phyloP scores from a whole-genome alignment of 2,113 vertebrate species.

The Lates calcarifer region DNA sequence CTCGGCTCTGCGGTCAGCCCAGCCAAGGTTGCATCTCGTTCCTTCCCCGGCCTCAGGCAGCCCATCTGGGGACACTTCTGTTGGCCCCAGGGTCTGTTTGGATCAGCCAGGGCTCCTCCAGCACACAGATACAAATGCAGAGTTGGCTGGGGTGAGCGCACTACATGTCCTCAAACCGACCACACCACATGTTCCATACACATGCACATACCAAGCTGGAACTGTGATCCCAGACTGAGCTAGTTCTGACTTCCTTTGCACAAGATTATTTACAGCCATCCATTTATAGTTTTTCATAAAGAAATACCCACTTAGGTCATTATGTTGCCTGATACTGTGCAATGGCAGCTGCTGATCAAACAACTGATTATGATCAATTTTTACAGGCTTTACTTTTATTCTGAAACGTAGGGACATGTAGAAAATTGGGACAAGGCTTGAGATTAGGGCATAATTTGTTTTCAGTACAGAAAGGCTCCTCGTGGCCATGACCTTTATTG shows the following conservation, averaged over 20 bases:
- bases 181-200: slow-evolving; percentile 31
- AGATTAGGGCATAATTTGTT: slow-evolving; percentile 35
- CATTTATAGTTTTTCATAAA: not conserved
- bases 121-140: slow-evolving; percentile 23
- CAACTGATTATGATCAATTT: not conserved
- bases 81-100: slow-evolving; percentile 61
- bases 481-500: slow-evolving; percentile 41
- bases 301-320: not conserved
- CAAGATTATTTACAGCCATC: not conserved
- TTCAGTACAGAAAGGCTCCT: slow-evolving; percentile 39
- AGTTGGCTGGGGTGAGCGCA: slow-evolving; percentile 27
- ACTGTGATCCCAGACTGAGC: not conserved
- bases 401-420: not conserved
- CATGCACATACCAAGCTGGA: not conserved
- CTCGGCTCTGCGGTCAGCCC: slow-evolving; percentile 49
- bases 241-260: not conserved
- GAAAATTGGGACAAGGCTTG: not conserved
- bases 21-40: slow-evolving; percentile 51
- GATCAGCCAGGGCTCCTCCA: slow-evolving; percentile 54
- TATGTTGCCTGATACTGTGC: not conserved
- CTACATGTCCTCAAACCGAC: slow-evolving; percentile 42
- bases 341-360: not conserved
- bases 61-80: slow-evolving; percentile 82
- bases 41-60: slow-evolving; percentile 69
- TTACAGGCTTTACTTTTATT: not conserved